Percentiles rank a stretch among this genome's conserved stretches.
These are phyloP conservation scores for Drosophila mimetica DNA, from an alignment of 2,888 invertebrate species.

Conservation along the genomic window DNA sequence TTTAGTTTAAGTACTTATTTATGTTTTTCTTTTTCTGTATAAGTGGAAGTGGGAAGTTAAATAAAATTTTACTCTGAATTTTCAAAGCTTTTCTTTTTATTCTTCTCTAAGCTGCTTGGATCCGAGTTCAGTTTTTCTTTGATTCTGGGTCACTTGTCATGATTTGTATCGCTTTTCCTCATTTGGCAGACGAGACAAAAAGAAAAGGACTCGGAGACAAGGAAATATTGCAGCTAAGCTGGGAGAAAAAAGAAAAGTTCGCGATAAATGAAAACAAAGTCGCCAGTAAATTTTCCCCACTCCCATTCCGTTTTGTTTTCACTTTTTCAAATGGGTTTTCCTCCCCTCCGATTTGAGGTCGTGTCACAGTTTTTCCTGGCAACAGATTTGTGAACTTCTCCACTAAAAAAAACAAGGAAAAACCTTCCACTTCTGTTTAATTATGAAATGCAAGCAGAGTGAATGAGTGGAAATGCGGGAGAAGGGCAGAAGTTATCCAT, in stretches of 20 bases:
- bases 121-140: conserved; percentile 1
- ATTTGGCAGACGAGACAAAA: conserved; percentile 7
- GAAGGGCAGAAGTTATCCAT: conserved; percentile 3
- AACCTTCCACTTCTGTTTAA: conserved; percentile 28
- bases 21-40: not conserved
- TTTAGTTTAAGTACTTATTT: conserved; percentile 6
- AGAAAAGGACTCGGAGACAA: conserved; percentile 12
- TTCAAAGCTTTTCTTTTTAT: not conserved
- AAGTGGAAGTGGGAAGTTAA: not conserved
- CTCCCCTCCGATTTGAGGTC: conserved; percentile 27
- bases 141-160: conserved; percentile 38
- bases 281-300: conserved; percentile 15
- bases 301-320: conserved; percentile 1
- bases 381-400: not conserved
- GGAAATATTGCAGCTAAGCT: conserved; percentile 21
- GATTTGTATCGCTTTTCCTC: conserved; percentile 20
- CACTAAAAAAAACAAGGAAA: not conserved
- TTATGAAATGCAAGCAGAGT: conserved; percentile 51
- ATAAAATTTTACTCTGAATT: too few species aligned
- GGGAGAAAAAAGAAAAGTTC: conserved; percentile 30
- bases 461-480: conserved; percentile 13
- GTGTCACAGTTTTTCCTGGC: conserved; percentile 44
- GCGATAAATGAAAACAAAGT: conserved; percentile 44
- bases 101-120: conserved; percentile 22
- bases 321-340: conserved; percentile 25